Base-by-base conservation (phyloP, 2,888 invertebrate genomes). In the Abscondita cerata region DNA sequence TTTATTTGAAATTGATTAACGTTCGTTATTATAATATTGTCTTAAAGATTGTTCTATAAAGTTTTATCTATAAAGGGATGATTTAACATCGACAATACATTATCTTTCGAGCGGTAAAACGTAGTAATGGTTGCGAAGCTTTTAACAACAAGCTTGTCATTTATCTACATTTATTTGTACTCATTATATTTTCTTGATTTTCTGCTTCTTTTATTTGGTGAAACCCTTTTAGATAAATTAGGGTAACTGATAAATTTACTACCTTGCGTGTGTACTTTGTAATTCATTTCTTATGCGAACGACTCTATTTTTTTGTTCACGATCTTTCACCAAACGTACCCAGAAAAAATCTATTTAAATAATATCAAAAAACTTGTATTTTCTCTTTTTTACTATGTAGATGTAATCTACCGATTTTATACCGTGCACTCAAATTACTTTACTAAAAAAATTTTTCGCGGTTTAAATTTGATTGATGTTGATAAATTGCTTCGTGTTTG, bases 101-200 rank as follows among this genome's bases (percentile, higher is more conserved):
- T 54, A 47, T 46, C 13, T 38, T 16, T 36, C 8, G 16, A 40
- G 25, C 11, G 25, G 34, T 56, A 56, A 56, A 40, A 44, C n/a
- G 44, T 40, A 48, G 38, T 56, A 56, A 56, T 56, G 48, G 55
- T 44, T 18, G 16, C 44, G 9, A 19, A n/a, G 44, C 44, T 44
- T 44, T 44, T 44, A 44, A 44, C 44, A 44, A 19, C 19, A 11
- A 44, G 44, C 44, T 19, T 18, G 44, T 44, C 44, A 44, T 44
- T 44, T 44, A 44, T 44, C 44, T 44, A 44, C 44, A 18, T 44
- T 44, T 44, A 44, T 44, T 44, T 44, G 19, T 18, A 6, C 16
- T 19, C n/a, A 44, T 44, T 44, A 44, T 44, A 44, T 44, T 44
- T 44, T 44, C 16, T 44, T 44, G 44, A 44, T 44, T 44, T 44